phyloP scores from a whole-genome alignment of 2,113 vertebrate genomes.

The Nothobranchius furzeri region DNA sequence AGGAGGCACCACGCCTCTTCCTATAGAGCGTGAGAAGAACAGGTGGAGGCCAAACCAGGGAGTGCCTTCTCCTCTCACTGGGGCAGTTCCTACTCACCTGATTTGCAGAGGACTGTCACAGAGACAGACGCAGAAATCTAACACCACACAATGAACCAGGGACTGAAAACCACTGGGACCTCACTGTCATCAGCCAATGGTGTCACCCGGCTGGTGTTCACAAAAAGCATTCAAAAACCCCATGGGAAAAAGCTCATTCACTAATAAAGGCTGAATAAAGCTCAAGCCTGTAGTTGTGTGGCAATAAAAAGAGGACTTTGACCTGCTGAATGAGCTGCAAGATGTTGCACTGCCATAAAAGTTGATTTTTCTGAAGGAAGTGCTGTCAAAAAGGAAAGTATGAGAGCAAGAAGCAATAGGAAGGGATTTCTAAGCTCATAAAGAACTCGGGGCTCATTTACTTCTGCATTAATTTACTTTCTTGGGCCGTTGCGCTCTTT shows the following conservation, averaged over 20 bases:
- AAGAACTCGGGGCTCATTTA: conserved; percentile 54
- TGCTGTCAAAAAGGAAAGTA: neutral
- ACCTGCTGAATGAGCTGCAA: neutral
- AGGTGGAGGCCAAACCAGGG: conserved; percentile 52
- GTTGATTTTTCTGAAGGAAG: neutral
- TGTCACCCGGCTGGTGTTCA: conserved; percentile 37
- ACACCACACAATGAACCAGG: conserved; percentile 49
- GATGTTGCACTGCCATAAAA: too few species aligned
- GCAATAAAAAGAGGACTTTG: conserved; percentile 37
- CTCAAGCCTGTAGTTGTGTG: neutral
- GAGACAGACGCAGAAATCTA: conserved; percentile 61
- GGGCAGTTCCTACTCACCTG: conserved; percentile 54
- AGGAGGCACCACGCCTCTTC: conserved; percentile 42
- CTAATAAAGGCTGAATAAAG: conserved; percentile 2
- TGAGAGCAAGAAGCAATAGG: conserved; percentile 16
- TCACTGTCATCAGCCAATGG: conserved; percentile 41
- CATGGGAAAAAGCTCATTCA: conserved; percentile 1
- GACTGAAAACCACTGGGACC: conserved; percentile 44
- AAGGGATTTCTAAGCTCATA: conserved; percentile 39
- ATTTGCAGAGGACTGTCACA: conserved; percentile 52
- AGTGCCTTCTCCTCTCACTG: conserved; percentile 55
- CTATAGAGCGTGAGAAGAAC: conserved; percentile 69
- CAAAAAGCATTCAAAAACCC: conserved; percentile 19
- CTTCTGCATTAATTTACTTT: conserved; percentile 75
- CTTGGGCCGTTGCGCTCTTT: conserved; percentile 60